Evolutionary conservation across 2,113 vertebrate genomes (phyloP).

Genomic region (Lampris megalopsis): DNA sequence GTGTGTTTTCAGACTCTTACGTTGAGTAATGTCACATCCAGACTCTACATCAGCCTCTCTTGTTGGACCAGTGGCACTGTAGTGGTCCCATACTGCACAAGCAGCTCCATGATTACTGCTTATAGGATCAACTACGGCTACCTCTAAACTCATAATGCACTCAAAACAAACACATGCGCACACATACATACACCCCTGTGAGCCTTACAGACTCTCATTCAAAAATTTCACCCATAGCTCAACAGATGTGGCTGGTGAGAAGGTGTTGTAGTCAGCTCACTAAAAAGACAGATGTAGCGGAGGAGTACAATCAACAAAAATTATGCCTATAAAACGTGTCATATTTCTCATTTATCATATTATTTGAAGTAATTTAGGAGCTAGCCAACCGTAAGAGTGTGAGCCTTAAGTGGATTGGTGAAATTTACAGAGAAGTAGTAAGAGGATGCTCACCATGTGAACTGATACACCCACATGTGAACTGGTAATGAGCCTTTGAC

Average conservation of each 20-base stretch:
- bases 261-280: slow-evolving; percentile 36
- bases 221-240: slow-evolving; percentile 51
- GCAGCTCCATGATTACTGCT: slow-evolving; percentile 28
- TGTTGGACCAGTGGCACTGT: not conserved
- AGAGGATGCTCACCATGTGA: slow-evolving; percentile 5
- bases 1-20: slow-evolving; percentile 13
- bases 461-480: not conserved
- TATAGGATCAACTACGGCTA: slow-evolving; percentile 2
- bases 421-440: not conserved
- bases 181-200: not conserved
- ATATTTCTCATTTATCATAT: no score
- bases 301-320: no score
- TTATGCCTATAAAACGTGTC: no score
- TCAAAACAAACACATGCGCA: not conserved
- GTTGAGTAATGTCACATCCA: slow-evolving; percentile 24
- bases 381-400: slow-evolving; percentile 7
- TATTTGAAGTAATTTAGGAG: slow-evolving; percentile 11
- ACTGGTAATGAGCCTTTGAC: not conserved
- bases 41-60: slow-evolving; percentile 11
- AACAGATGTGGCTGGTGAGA: slow-evolving; percentile 54
- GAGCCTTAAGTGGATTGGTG: slow-evolving; percentile 6
- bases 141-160: not conserved
- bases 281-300: not conserved
- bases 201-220: not conserved
- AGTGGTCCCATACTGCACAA: not conserved